phyloP scores from a whole-genome alignment of 2,888 invertebrate species.

The Elysia crispata region DNA sequence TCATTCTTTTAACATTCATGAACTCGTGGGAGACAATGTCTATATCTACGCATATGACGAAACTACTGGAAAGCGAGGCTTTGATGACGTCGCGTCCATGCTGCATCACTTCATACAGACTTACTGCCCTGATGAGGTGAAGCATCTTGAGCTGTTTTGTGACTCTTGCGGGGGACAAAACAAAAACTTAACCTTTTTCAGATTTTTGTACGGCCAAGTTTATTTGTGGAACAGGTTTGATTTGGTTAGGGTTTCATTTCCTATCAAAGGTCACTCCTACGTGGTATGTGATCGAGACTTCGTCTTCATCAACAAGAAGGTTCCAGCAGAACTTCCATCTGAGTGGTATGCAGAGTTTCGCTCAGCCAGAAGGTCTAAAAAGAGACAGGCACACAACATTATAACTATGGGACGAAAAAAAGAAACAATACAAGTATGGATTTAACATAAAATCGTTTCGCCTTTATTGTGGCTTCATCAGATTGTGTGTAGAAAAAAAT shows the following conservation, averaged over 20 bases:
- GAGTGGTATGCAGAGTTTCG: too few species aligned
- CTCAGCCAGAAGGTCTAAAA: too few species aligned
- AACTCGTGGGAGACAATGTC: conserved; percentile 27
- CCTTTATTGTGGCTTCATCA: too few species aligned
- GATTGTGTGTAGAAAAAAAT: too few species aligned
- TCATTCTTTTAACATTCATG: conserved; percentile 34
- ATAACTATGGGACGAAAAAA: too few species aligned
- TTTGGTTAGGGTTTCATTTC: conserved; percentile 9
- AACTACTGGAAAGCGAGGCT: conserved; percentile 35
- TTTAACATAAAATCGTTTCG: too few species aligned
- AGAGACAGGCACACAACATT: too few species aligned
- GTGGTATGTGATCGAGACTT: conserved; percentile 33
- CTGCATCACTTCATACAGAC: conserved; percentile 5
- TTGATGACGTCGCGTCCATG: conserved; percentile 46
- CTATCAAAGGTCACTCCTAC: conserved; percentile 28
- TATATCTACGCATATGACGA: conserved; percentile 43
- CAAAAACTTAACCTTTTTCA: conserved; percentile 4
- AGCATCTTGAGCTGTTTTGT: not conserved
- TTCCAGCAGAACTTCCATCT: too few species aligned
- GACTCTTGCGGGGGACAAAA: not conserved
- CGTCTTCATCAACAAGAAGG: too few species aligned
- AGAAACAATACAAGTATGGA: too few species aligned
- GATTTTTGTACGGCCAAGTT: not conserved
- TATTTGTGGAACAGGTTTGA: not conserved
- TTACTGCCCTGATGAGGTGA: not conserved